A percentile compares a stretch with the other conserved stretches of the same genome.
Evolutionary conservation across 2,113 vertebrate species (phyloP).

Genomic region (Atlantisia rogersi): DNA sequence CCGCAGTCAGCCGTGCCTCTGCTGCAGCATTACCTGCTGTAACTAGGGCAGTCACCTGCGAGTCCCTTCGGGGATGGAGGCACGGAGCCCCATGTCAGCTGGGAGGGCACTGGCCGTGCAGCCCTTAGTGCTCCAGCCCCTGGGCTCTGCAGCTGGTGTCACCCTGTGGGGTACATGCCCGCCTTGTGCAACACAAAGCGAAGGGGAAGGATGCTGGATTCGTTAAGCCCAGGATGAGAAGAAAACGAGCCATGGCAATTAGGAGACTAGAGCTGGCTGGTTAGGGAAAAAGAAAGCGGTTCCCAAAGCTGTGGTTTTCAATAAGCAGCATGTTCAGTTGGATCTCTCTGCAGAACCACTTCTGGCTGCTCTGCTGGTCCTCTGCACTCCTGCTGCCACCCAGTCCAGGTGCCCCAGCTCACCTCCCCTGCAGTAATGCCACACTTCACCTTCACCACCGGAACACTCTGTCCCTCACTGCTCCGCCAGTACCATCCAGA

Average conservation of each 20-base stretch:
- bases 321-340: background rate
- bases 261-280: background rate
- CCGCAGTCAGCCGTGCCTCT: background rate
- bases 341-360: background rate
- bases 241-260: background rate
- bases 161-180: background rate
- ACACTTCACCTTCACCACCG: conserved; percentile 29
- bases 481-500: background rate
- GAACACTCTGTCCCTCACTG: conserved; percentile 29
- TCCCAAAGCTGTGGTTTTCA: background rate
- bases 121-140: too few relatives aligned
- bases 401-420: conserved; percentile 42
- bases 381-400: background rate
- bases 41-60: background rate
- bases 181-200: background rate
- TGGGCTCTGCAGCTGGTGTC: background rate
- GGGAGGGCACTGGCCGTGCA: background rate
- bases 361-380: background rate
- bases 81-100: background rate
- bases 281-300: background rate
- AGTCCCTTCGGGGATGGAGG: background rate
- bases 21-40: background rate
- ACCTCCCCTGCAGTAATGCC: background rate
- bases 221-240: background rate
- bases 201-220: background rate